Base-by-base conservation (phyloP, 2,113 vertebrate species). In the Cyanoderma ruficeps region DNA sequence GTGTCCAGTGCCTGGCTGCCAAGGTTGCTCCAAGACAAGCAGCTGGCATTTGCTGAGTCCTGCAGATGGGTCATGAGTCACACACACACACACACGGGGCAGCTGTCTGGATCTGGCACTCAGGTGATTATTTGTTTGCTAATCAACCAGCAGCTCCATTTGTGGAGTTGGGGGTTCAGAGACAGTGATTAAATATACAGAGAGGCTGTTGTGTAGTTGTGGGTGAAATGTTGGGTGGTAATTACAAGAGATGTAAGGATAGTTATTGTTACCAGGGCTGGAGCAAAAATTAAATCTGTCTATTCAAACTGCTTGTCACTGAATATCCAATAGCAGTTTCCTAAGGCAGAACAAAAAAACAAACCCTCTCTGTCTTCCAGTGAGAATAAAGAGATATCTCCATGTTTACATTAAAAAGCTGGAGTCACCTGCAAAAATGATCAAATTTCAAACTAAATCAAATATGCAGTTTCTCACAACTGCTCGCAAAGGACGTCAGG, bases 281-380 rank as follows among this genome's bases (percentile, higher is more conserved):
- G 57, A 75, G 86, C 55, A 94, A 95, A 93, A 95, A 95, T 96
- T 94, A 94, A 93, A 96, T 96, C 82, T 91, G 61, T 91, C 87
- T 93, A 75, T 96, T 95, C 93, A 96, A 81, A 74, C 82, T 71
- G 33, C 60, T 88, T 78, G 56, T 41, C 79, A 46, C 44, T 94
- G 94, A 93, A 96, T 97, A 97, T 90, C 90, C 96, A 93, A 27
- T 5, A 72, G 90, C 83, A 84, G 72, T 86, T 90, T 50, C 72
- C 92, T 77, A 90, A 81, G 87, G 81, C 7, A 83, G 81, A 91
- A 76, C 44, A 77, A 68, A 77, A 88, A 60, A 3, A 0, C 83
- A 89, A 91, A 46, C 39, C 47, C 1, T 0, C 57, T 83, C 47
- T 56, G 52, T 78, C 87, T 39, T 84, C 31, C 47, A 69, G 49